phyloP scores from a whole-genome alignment of 2,113 vertebrate genomes.

The Phrynocephalus versicolor region DNA sequence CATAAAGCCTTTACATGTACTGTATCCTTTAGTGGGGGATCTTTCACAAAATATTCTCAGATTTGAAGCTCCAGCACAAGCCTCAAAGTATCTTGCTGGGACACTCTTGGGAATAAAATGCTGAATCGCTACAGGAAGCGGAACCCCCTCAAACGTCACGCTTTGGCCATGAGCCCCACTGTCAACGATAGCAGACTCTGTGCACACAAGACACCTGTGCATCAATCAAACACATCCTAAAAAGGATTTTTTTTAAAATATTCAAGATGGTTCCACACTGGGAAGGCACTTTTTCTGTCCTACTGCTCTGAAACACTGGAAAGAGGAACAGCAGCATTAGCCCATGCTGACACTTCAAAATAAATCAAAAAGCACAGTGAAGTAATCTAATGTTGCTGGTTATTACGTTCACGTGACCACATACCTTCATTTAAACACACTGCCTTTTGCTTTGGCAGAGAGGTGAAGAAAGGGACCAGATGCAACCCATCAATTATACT shows the following conservation, averaged over 20 bases:
- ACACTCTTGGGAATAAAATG: not conserved
- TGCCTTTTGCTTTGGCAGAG: not conserved
- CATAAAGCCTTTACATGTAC: not conserved
- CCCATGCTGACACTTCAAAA: not conserved
- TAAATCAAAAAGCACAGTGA: not conserved
- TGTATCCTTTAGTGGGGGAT: not conserved
- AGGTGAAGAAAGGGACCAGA: not conserved
- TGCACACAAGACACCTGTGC: not conserved
- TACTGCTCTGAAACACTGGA: not conserved
- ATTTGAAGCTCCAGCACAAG: not conserved
- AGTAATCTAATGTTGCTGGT: not conserved
- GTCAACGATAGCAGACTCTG: not conserved
- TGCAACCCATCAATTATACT: not conserved
- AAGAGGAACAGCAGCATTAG: not conserved
- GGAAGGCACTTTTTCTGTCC: constrained; percentile 1
- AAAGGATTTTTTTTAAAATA: not conserved
- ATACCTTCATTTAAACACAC: not conserved
- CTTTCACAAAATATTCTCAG: not conserved
- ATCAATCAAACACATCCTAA: too few species aligned
- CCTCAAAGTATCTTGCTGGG: too few species aligned
- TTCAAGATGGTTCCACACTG: not conserved
- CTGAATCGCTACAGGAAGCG: not conserved
- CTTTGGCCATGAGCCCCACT: not conserved
- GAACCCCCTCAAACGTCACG: rapidly evolving
- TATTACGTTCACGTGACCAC: not conserved